Evolutionary conservation across 2,113 vertebrate species (phyloP).

Genomic region (Sphaerodactylus townsendi): DNA sequence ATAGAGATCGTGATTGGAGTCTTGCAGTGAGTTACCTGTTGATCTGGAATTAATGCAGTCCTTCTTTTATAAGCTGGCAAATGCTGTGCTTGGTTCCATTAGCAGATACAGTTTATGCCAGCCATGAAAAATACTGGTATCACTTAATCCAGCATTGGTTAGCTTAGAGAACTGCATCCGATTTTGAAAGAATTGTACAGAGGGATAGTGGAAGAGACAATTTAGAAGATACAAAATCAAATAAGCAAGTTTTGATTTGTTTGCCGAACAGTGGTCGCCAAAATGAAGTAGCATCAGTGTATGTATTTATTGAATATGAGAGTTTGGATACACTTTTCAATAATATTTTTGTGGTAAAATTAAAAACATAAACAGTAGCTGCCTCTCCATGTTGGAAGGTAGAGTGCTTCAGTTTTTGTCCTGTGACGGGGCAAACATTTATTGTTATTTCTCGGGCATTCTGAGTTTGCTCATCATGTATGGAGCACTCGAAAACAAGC

Average conservation of each 20-base stretch:
- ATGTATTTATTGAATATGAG: not conserved
- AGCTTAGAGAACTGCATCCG: not conserved
- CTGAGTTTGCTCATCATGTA: slow-evolving; percentile 31
- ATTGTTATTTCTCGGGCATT: slow-evolving; percentile 33
- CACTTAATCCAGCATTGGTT: not conserved
- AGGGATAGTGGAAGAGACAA: too few relatives aligned
- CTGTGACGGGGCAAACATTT: slow-evolving; percentile 28
- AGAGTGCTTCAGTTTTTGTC: slow-evolving; percentile 22
- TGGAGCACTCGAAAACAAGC: slow-evolving; percentile 38
- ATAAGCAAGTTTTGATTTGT: not conserved
- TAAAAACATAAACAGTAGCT: not conserved
- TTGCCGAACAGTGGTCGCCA: not conserved
- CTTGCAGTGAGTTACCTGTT: not conserved
- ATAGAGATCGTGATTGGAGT: not conserved
- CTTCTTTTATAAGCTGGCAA: not conserved
- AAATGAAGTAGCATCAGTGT: not conserved
- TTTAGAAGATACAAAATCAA: not conserved
- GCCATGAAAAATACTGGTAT: not conserved
- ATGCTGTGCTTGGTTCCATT: not conserved
- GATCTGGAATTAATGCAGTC: not conserved
- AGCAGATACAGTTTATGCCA: not conserved
- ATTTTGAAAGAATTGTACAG: not conserved
- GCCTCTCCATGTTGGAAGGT: not conserved
- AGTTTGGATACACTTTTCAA: not conserved
- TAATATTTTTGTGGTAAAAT: not conserved